phyloP scores from a whole-genome alignment of 2,797 vertebrate species.

The Rhinoraja longicauda region DNA sequence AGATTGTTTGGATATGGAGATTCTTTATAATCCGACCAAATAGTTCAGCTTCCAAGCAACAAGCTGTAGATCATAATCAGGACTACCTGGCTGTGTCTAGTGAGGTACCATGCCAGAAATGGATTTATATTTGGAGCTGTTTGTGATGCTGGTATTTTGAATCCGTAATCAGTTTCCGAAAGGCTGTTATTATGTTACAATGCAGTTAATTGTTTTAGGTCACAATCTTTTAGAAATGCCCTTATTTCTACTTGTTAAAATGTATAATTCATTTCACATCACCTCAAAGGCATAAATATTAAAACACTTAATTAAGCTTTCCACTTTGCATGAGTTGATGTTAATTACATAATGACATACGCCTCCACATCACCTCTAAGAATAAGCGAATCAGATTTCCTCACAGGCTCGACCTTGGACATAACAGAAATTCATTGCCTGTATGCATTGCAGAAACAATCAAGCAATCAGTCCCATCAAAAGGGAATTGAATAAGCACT shows the following conservation, averaged over 20 bases:
- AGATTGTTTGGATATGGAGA: neutral
- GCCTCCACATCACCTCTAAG: too few species aligned
- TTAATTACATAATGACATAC: neutral
- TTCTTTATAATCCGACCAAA: neutral
- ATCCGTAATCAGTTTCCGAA: neutral
- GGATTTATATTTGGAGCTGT: neutral
- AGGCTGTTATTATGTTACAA: neutral
- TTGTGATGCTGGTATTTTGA: neutral
- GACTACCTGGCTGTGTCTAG: too few species aligned
- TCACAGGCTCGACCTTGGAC: neutral
- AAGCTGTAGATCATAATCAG: neutral
- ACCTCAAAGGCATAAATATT: neutral
- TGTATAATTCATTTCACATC: slow-evolving; percentile 14
- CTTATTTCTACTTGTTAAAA: neutral
- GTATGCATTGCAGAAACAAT: too few species aligned
- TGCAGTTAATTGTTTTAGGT: slow-evolving; percentile 13
- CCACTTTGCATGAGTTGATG: neutral
- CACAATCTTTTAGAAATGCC: neutral
- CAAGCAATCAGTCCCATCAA: too few species aligned
- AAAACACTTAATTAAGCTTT: neutral
- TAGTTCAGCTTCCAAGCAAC: neutral
- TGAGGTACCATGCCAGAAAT: neutral
- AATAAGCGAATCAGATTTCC: too few species aligned
- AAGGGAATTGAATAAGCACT: too few species aligned
- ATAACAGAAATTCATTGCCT: too few species aligned